Percentiles rank a stretch among this genome's conserved stretches.
Evolutionary conservation across 2,888 invertebrate genomes (phyloP).

Genomic region (Drosophila monieri): DNA sequence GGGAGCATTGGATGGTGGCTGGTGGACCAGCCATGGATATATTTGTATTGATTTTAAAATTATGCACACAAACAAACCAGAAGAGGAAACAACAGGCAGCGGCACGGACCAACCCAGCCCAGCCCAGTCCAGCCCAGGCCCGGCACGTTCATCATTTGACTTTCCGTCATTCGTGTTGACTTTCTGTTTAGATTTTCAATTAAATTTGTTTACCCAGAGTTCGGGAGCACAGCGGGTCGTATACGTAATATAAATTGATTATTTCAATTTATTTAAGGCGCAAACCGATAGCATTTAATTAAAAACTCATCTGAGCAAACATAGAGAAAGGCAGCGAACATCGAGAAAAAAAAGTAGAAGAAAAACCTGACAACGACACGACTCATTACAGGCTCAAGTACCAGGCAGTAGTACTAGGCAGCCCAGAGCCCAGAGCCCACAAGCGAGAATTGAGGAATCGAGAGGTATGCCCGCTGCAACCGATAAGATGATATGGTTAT

Average conservation of each 20-base stretch:
- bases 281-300: conserved; percentile 76
- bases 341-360: background rate
- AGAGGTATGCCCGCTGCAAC: conserved; percentile 12
- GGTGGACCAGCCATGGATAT: conserved; percentile 71
- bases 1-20: conserved; percentile 1
- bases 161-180: conserved; percentile 63
- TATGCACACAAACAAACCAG: conserved; percentile 81
- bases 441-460: conserved; percentile 15
- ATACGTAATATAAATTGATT: conserved; percentile 78
- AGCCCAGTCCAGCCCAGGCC: conserved; percentile 19
- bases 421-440: background rate
- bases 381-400: conserved; percentile 78
- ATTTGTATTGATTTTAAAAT: conserved; percentile 84
- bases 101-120: background rate
- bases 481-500: conserved; percentile 36
- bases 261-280: conserved; percentile 76
- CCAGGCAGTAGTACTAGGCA: conserved; percentile 37
- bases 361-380: conserved; percentile 51
- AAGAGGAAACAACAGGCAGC: conserved; percentile 32
- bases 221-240: conserved; percentile 43
- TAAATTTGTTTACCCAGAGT: conserved; percentile 76
- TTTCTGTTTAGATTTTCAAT: conserved; percentile 80
- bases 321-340: conserved; percentile 18
- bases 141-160: conserved; percentile 33
- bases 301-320: conserved; percentile 77